These are phyloP conservation scores for Drosophila phalerata DNA, from an alignment of 2,888 invertebrate genomes.

Conservation along the genomic window DNA sequence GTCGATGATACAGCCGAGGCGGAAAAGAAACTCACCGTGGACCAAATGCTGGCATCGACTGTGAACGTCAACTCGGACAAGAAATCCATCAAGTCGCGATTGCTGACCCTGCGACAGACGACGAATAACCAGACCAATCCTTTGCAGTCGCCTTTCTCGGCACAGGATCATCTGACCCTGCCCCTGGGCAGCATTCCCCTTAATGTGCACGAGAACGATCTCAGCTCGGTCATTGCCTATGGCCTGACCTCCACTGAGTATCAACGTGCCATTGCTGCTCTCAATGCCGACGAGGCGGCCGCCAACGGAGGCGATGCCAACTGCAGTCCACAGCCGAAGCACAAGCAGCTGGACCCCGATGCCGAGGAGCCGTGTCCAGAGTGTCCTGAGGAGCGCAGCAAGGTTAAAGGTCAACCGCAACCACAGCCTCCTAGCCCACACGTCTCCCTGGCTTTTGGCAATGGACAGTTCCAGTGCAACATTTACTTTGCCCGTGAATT, in stretches of 20 bases:
- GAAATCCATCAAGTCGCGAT: conserved; percentile 88
- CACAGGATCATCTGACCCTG: conserved; percentile 90
- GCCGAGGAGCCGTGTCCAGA: conserved; percentile 68
- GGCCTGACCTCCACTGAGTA: conserved; percentile 91
- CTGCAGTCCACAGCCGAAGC: conserved; percentile 82
- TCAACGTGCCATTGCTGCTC: conserved; percentile 87
- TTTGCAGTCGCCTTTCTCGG: conserved; percentile 88
- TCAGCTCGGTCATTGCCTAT: conserved; percentile 94
- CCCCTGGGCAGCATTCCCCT: conserved; percentile 88
- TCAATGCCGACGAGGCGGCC: conserved; percentile 35
- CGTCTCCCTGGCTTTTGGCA: conserved; percentile 88
- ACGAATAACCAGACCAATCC: conserved; percentile 86
- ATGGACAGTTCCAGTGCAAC: conserved; percentile 93
- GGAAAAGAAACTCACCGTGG: conserved; percentile 68
- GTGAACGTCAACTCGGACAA: conserved; percentile 85
- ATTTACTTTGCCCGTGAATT: conserved; percentile 97
- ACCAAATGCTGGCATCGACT: conserved; percentile 65
- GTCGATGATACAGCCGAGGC: conserved; percentile 39
- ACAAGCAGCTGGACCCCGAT: conserved; percentile 83
- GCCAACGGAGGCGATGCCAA: conserved; percentile 35
- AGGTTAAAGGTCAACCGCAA: conserved; percentile 44
- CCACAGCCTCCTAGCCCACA: conserved; percentile 82
- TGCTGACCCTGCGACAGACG: conserved; percentile 89
- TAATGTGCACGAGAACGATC: conserved; percentile 92
- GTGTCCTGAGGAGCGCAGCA: conserved; percentile 56